Percentiles rank a stretch among this genome's conserved stretches.
Evolutionary conservation across 2,888 invertebrate genomes (phyloP).

Genomic region (Sipunculus nudus): DNA sequence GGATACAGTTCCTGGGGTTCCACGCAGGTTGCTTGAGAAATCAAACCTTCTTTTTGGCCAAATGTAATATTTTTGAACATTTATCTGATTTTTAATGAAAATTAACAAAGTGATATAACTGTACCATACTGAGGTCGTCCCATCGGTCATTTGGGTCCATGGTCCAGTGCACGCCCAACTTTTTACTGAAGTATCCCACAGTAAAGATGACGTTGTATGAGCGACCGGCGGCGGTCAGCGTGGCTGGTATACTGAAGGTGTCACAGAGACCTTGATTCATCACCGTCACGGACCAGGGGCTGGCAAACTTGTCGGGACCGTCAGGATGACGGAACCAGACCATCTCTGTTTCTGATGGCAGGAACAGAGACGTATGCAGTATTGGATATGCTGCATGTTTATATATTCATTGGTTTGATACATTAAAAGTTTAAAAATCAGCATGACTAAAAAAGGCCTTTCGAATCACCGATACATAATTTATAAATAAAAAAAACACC

Average conservation of each 20-base stretch:
- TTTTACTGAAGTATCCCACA: conserved; percentile 49
- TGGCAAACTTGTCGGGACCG: conserved; percentile 8
- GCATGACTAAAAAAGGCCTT: too few species aligned
- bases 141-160: conserved; percentile 24
- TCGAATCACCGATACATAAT: too few species aligned
- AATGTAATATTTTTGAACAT: too few species aligned
- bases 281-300: conserved; percentile 44
- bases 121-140: conserved; percentile 1
- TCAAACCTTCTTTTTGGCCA: conserved; percentile 40
- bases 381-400: too few species aligned
- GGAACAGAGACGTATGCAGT: too few species aligned
- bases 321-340: conserved; percentile 51
- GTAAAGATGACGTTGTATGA: conserved; percentile 43
- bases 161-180: conserved; percentile 50
- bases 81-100: too few species aligned
- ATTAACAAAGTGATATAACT: background rate
- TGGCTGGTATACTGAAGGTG: conserved; percentile 37
- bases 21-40: conserved; percentile 48
- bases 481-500: too few species aligned
- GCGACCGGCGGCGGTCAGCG: conserved; percentile 37
- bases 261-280: conserved; percentile 44
- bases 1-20: conserved; percentile 24
- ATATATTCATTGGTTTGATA: too few species aligned
- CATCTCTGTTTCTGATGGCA: conserved; percentile 42
- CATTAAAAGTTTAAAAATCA: too few species aligned